Conservation (phyloP, 2,113 vertebrate species). For the Onychostoma macrolepis region DNA sequence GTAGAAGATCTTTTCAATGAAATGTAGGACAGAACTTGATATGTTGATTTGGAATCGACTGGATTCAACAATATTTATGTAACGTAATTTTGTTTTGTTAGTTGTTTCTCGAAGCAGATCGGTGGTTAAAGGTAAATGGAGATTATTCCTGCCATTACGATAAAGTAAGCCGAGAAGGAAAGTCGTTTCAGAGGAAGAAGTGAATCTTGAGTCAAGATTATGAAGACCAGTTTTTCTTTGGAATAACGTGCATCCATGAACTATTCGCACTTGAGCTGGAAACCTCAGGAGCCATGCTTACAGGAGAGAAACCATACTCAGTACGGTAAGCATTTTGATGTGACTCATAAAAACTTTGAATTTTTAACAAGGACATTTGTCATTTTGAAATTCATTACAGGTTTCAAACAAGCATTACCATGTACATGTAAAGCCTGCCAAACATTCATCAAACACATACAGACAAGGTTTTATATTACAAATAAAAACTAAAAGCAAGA, state of each 20-base stretch:
- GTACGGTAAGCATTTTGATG: not conserved
- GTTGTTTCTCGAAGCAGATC: too few species aligned
- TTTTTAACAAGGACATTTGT: not conserved
- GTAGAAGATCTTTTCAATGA: not conserved
- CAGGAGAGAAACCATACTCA: not conserved
- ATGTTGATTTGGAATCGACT: not conserved
- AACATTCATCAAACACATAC: too few species aligned
- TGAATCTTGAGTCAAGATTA: not conserved
- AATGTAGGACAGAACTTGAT: not conserved
- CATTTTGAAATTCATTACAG: not conserved
- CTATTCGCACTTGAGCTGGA: not conserved
- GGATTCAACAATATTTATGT: not conserved
- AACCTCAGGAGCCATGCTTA: not conserved
- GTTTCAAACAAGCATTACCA: too few species aligned
- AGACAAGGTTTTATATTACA: too few species aligned
- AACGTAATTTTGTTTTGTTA: too few species aligned
- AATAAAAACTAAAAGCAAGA: too few species aligned
- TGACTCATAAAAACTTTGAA: not conserved
- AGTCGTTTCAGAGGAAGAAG: not conserved
- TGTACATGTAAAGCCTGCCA: too few species aligned
- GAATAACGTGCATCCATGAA: not conserved
- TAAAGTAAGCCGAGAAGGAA: not conserved
- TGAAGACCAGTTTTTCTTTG: not conserved
- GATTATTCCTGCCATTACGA: not conserved
- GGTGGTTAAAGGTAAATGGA: not conserved